A percentile compares a stretch with the other conserved stretches of the same genome.
Evolutionary conservation across 2,797 vertebrate genomes (phyloP).

Genomic region (Periophthalmus magnuspinnatus): DNA sequence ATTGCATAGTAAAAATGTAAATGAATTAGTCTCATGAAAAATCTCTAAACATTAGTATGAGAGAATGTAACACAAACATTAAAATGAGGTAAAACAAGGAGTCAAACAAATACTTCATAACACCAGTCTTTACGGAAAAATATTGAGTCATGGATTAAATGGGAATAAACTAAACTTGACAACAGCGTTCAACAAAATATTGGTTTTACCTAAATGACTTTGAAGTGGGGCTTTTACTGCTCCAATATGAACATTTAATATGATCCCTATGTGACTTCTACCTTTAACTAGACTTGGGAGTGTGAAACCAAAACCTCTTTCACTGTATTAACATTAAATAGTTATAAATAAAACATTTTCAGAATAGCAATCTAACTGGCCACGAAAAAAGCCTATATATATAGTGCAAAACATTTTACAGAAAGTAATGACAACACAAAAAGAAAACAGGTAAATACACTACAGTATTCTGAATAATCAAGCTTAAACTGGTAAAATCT

Average conservation of each 20-base stretch:
- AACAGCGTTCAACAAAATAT: neutral
- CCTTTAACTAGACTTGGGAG: neutral
- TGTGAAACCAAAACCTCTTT: conserved; percentile 10
- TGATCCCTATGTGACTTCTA: too few relatives aligned
- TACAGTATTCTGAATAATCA: conserved; percentile 2
- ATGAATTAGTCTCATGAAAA: conserved; percentile 1
- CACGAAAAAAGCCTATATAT: conserved; percentile 20
- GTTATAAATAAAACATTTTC: conserved; percentile 36
- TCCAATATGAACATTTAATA: neutral
- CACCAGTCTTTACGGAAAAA: conserved; percentile 7
- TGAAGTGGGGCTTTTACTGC: neutral
- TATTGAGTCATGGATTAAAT: conserved; percentile 1
- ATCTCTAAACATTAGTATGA: conserved; percentile 19
- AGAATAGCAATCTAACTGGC: conserved; percentile 16
- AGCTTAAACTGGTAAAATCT: neutral
- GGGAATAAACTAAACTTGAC: neutral
- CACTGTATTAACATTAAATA: conserved; percentile 30
- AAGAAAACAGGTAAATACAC: neutral
- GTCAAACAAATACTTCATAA: conserved; percentile 53
- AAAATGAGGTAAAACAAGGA: conserved; percentile 38
- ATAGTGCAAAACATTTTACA: conserved; percentile 36
- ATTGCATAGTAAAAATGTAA: conserved; percentile 66
- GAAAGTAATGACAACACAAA: neutral
- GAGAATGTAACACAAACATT: conserved; percentile 7
- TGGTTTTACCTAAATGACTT: neutral